These are phyloP conservation scores for Eupithecia subumbrata DNA, from an alignment of 2,888 invertebrate species.

Conservation along the genomic window DNA sequence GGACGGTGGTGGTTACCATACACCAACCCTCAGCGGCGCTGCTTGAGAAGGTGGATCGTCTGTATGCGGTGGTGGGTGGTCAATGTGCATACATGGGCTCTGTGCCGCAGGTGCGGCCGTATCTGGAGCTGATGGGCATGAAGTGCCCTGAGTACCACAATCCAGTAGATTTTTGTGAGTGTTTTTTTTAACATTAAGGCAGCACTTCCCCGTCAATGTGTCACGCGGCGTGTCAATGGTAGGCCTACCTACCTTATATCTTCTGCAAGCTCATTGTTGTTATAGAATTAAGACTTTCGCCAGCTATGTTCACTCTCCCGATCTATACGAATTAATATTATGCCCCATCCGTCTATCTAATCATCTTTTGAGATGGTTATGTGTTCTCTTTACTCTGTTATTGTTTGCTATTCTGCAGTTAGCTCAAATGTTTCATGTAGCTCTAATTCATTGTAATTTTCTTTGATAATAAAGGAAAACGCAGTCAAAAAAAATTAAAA, in stretches of 20 bases:
- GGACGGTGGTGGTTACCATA: constrained; percentile 94
- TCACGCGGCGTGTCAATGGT: background rate
- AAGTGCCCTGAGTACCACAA: constrained; percentile 95
- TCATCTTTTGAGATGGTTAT: no score
- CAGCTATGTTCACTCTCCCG: background rate
- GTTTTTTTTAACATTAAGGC: constrained; percentile 15
- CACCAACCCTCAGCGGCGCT: constrained; percentile 95
- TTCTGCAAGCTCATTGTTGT: background rate
- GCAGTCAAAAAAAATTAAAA: no score
- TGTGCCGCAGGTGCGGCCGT: constrained; percentile 89
- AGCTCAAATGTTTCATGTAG: no score
- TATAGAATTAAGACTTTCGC: background rate
- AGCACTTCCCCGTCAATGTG: background rate
- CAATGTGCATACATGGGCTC: constrained; percentile 92
- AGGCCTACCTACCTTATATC: background rate
- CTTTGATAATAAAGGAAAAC: no score
- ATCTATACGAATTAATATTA: background rate
- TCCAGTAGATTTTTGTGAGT: constrained; percentile 94
- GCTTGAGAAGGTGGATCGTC: constrained; percentile 94
- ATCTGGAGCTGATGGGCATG: constrained; percentile 87
- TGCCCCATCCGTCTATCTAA: background rate
- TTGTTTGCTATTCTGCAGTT: no score
- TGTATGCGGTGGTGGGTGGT: constrained; percentile 93
- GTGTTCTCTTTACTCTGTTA: no score
- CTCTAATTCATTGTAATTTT: no score